Evolutionary conservation across 2,888 invertebrate species (phyloP), one percentile per base, ranked within the genome.

Genomic region (Phyllotreta striolata): DNA sequence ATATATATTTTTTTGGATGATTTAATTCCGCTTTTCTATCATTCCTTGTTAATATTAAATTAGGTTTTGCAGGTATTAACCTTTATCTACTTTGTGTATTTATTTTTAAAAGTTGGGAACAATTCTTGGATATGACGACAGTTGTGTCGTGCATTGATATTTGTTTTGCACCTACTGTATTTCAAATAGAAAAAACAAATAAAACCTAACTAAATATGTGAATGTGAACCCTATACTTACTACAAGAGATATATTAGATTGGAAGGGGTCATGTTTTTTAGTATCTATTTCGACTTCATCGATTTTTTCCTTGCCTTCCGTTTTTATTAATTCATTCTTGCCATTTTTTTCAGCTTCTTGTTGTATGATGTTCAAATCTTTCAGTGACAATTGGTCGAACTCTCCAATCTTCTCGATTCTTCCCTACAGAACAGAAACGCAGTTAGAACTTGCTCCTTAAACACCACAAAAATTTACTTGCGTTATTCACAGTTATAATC

Each of bases 401-500:
- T 78, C 83, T 1, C 88, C 88, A 70, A 85, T 81, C 55, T 82
- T 84, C 72, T 87, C 87, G 49, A 89, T 82, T 80, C 85, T 85
- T 4, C 89, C 89, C 89, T 89, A 74, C 65, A 34, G 8, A 34
- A 51, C 46, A 61, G 1, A 59, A 59, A 55, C 35, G 10, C 10
- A 44, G 35, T 9, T 34, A 35, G 52, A 52, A n/a, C n/a, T 35
- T 1, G 14, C 38, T 49, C 43, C 35, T 6, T 13, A 4, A 39
- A 34, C n/a, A 10, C 6, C 12, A 40, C 7, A n/a, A 49, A n/a
- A n/a, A n/a, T n/a, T n/a, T 52, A 70, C 74, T 74, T 66, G 76
- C 91, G 78, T 90, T 88, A 62, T 87, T 85, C 37, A 92, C 77
- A 54, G 91, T 84, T 66, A 91, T 79, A 61, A 91, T 85, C 64